Percentiles rank a stretch among this genome's conserved stretches.
These are phyloP conservation scores for Alaudala cheleensis DNA, from an alignment of 2,113 vertebrate species.

Conservation along the genomic window DNA sequence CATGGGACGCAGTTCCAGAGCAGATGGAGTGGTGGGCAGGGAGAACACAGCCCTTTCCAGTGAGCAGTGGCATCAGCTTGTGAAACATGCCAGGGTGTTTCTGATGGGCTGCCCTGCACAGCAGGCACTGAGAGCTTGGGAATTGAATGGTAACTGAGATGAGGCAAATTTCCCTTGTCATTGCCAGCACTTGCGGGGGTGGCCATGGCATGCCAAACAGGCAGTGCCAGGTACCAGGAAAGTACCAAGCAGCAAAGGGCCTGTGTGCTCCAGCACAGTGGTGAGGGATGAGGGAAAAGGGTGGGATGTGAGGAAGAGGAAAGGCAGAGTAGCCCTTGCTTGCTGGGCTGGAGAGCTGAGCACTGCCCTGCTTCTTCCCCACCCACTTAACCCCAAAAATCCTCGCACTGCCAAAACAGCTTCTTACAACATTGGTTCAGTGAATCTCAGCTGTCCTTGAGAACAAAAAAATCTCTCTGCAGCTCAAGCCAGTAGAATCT, in stretches of 20 bases:
- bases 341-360: not conserved
- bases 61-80: accelerated
- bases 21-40: not conserved
- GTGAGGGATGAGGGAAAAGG: not conserved
- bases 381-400: not conserved
- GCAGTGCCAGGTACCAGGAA: not conserved
- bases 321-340: not conserved
- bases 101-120: not conserved
- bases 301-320: not conserved
- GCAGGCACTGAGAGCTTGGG: accelerated
- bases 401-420: not conserved
- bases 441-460: not conserved
- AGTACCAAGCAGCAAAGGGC: not conserved
- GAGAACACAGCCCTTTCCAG: not conserved
- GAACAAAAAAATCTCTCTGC: not conserved
- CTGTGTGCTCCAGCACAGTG: not conserved
- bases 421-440: not conserved
- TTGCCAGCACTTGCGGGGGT: not conserved
- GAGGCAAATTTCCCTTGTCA: not conserved
- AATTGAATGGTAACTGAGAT: not conserved
- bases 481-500: not conserved
- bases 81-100: not conserved
- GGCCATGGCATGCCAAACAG: not conserved
- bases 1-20: accelerated
- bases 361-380: not conserved